These are phyloP conservation scores for Drosophila funebris DNA, from an alignment of 1,140 invertebrate species.

Conservation along the genomic window DNA sequence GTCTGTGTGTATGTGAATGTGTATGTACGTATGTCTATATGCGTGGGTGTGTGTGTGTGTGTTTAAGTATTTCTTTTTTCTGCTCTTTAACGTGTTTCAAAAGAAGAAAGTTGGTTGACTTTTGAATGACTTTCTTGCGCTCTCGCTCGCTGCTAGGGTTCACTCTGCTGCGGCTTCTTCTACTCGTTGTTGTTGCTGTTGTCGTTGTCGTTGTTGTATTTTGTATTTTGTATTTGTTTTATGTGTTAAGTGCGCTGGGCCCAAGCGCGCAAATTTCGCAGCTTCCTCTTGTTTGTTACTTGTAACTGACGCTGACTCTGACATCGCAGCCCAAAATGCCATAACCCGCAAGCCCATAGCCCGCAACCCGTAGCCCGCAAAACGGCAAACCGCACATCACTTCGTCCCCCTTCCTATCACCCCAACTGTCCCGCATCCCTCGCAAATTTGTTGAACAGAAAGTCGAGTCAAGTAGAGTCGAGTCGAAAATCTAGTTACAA, in stretches of 20 bases:
- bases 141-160: slow-evolving; percentile 43
- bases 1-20: not conserved
- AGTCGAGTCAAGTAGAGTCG: slow-evolving; percentile 24
- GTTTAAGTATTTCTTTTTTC: slow-evolving; percentile 42
- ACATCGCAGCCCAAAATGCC: slow-evolving; percentile 68
- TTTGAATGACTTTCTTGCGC: slow-evolving; percentile 81
- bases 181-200: slow-evolving; percentile 1
- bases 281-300: slow-evolving; percentile 6
- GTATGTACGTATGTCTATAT: not conserved
- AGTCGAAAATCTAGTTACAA: slow-evolving; percentile 65
- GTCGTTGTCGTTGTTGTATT: slow-evolving; percentile 50
- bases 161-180: not conserved
- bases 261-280: slow-evolving; percentile 67
- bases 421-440: not conserved
- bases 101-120: slow-evolving; percentile 83
- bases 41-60: slow-evolving; percentile 19
- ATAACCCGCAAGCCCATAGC: slow-evolving; percentile 16
- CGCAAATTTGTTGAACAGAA: slow-evolving; percentile 20
- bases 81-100: slow-evolving; percentile 79
- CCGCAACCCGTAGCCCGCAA: not conserved
- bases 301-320: slow-evolving; percentile 67
- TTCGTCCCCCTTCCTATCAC: not conserved
- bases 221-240: slow-evolving; percentile 72
- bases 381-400: not conserved
- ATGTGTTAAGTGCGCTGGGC: slow-evolving; percentile 81